Conservation (phyloP, 2,797 vertebrate species). For the Capromys pilorides region DNA sequence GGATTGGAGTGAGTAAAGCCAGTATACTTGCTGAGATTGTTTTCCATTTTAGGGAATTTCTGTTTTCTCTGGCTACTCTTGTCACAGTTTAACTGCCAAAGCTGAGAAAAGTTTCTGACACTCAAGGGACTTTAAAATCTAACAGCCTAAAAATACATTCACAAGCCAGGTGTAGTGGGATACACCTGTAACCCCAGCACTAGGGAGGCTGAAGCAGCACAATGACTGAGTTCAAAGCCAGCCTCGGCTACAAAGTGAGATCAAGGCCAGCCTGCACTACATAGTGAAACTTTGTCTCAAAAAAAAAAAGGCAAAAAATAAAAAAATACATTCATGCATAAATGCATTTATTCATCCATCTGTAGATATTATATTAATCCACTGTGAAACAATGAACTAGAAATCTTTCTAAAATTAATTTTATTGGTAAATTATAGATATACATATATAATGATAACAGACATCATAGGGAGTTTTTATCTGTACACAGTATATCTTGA, state of each 20-base stretch:
- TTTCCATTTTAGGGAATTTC: not conserved
- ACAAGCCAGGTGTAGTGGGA: not conserved
- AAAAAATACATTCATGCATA: not conserved
- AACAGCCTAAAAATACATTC: not conserved
- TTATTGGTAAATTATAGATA: too few species aligned
- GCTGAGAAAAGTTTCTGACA: not conserved
- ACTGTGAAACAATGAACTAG: not conserved
- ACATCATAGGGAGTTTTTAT: too few species aligned
- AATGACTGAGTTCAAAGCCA: not conserved
- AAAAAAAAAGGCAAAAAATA: too few species aligned
- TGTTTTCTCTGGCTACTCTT: not conserved
- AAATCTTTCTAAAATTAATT: not conserved
- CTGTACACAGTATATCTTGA: too few species aligned
- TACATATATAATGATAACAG: too few species aligned
- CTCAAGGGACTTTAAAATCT: not conserved
- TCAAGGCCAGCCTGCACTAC: too few species aligned
- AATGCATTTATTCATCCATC: not conserved
- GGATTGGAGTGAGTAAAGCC: not conserved
- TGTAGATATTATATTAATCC: not conserved
- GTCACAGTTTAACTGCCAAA: not conserved
- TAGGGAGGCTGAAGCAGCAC: not conserved
- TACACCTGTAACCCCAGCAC: not conserved
- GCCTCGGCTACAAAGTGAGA: too few species aligned
- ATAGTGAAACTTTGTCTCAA: too few species aligned
- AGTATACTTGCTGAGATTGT: not conserved